Evolutionary conservation across 2,888 invertebrate species (phyloP).

Genomic region (Megamerina dolium): DNA sequence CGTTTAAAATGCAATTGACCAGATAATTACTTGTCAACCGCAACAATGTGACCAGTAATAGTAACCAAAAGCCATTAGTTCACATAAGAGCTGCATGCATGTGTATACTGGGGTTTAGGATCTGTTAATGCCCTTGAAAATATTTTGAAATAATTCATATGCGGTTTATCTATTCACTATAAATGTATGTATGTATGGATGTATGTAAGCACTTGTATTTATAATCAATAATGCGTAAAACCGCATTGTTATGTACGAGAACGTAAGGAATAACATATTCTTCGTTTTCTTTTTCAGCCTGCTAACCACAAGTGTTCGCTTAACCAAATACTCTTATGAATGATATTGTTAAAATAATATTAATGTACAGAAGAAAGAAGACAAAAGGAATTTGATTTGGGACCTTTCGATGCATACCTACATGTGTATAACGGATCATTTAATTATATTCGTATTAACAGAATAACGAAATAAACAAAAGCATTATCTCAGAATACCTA

Average conservation of each 20-base stretch:
- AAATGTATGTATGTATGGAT: neutral
- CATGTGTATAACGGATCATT: constrained; percentile 29
- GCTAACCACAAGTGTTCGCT: no score
- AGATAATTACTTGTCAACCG: constrained; percentile 12
- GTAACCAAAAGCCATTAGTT: no score
- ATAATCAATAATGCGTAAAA: constrained; percentile 13
- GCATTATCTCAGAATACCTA: no score
- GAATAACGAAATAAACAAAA: no score
- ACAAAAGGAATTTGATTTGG: no score
- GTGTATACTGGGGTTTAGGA: no score
- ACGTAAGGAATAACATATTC: no score
- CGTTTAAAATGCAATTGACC: constrained; percentile 18
- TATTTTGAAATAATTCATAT: constrained; percentile 2
- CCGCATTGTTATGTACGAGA: constrained; percentile 7
- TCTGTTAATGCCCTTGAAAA: constrained; percentile 19
- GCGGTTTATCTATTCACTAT: constrained; percentile 8
- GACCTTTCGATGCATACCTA: no score
- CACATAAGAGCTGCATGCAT: neutral
- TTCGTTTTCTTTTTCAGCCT: no score
- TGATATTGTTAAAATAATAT: constrained; percentile 13
- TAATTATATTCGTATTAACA: constrained; percentile 30
- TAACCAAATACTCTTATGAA: no score
- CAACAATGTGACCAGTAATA: neutral
- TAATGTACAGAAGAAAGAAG: no score
- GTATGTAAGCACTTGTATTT: neutral